Base-by-base conservation (phyloP, 2,888 invertebrate genomes). In the Xanthia icteritia region DNA sequence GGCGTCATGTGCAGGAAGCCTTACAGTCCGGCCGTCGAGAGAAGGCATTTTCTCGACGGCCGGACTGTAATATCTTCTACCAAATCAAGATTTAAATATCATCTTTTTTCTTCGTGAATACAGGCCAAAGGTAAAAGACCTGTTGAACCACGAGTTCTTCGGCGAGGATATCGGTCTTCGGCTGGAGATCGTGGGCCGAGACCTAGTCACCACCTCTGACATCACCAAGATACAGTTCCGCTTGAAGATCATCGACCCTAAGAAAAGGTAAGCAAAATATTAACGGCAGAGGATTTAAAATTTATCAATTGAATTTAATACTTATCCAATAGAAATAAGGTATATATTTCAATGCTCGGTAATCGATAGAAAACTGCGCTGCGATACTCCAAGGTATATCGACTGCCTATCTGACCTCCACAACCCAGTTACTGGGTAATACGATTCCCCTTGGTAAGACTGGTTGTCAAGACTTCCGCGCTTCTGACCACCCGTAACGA, bases 101-200 rank as follows among this genome's bases (percentile, higher is more conserved):
- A 36, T n/a, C 15, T 27, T 20, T 36, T 36, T 56, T 58, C 13
- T 68, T 20, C 11, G 15, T 23, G 17, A 51, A 42, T 0, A 0
- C 93, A 98, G 98, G 92, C 99, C 99, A 1, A 98, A 98, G 84
- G 99, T 99, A 73, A 99, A 99, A 93, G 99, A 99, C 87, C 97
- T 99, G 60, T 95, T 99, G 61, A 99, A 98, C 94, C 99, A 99
- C 91, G 99, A 99, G 93, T 99, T 99, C 97, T 99, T 99, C 94
- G 98, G 99, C 90, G 99, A 99, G 92, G 99, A 99, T 94, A 98
- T 98, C 84, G 97, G 97, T 0, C 96, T 97, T 54, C 97, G 97
- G 84, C 93, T 97, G 82, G 97, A 97, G 92, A 97, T 98, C 82
- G 97, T 97, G 15, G 97, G 97, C 15, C 96, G 97, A 0, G 98